Conservation (phyloP, 2,888 invertebrate genomes). For the Melangyna quadrimaculata region DNA sequence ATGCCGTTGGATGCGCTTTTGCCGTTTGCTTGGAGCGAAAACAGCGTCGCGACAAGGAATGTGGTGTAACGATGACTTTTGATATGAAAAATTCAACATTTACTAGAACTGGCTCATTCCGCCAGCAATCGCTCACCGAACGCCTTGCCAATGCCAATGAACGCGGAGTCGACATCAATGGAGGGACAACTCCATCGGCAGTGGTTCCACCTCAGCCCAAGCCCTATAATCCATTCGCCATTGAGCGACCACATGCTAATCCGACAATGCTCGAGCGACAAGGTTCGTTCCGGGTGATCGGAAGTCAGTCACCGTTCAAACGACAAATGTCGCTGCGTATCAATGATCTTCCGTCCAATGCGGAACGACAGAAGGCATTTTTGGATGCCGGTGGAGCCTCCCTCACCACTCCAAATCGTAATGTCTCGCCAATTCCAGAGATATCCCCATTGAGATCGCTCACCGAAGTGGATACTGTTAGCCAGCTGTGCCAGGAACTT, state of each 20-base stretch:
- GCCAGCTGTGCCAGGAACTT: constrained; percentile 89
- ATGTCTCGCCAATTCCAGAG: constrained; percentile 90
- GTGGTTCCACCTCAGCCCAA: constrained; percentile 82
- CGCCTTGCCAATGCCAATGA: constrained; percentile 83
- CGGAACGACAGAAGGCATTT: constrained; percentile 87
- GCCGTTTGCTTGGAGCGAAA: constrained; percentile 98
- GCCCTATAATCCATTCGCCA: constrained; percentile 94
- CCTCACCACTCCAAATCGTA: constrained; percentile 78
- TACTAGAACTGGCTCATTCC: constrained; percentile 95
- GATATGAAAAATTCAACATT: constrained; percentile 95
- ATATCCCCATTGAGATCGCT: constrained; percentile 83
- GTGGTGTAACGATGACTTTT: constrained; percentile 95
- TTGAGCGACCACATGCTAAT: constrained; percentile 97
- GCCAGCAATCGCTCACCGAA: constrained; percentile 91
- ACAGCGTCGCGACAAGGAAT: constrained; percentile 98
- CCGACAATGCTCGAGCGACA: constrained; percentile 96
- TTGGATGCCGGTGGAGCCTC: constrained; percentile 77
- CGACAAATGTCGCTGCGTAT: constrained; percentile 96
- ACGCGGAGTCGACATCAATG: constrained; percentile 79
- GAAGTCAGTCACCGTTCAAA: constrained; percentile 94
- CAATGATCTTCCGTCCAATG: constrained; percentile 96
- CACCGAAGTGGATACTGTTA: constrained; percentile 83
- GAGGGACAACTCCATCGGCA: constrained; percentile 75
- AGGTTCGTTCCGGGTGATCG: constrained; percentile 93
- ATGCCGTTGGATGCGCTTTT: constrained; percentile 99